Evolutionary conservation across 2,113 vertebrate species (phyloP).

Genomic region (Etheostoma cragini): DNA sequence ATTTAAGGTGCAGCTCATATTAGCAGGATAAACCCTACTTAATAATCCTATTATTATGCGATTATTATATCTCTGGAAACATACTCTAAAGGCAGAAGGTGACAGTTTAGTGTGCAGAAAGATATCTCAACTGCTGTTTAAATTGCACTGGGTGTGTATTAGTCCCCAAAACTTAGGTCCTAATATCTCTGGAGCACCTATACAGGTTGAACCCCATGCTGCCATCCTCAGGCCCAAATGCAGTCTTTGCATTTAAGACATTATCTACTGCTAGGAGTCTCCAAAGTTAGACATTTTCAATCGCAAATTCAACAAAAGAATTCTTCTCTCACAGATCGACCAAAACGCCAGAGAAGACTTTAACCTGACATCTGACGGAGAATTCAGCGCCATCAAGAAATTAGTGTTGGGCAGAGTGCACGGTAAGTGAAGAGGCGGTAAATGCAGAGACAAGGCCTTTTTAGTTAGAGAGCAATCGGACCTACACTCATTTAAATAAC

Average conservation of each 20-base stretch:
- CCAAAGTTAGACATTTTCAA: not conserved
- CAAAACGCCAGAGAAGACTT: conserved; percentile 66
- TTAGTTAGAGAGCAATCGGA: conserved; percentile 6
- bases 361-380: conserved; percentile 69
- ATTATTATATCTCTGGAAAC: conserved; percentile 10
- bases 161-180: not conserved
- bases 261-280: not conserved
- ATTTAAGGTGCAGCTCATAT: conserved; percentile 38
- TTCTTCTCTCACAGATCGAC: conserved; percentile 59
- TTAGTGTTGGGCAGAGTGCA: conserved; percentile 65
- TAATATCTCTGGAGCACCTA: not conserved
- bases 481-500: conserved; percentile 18
- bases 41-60: not conserved
- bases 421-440: conserved; percentile 44
- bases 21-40: conserved; percentile 9
- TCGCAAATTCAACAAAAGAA: not conserved
- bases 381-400: conserved; percentile 60
- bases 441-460: conserved; percentile 3
- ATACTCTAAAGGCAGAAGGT: not conserved
- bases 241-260: not conserved
- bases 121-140: conserved; percentile 11
- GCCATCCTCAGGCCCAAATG: not conserved
- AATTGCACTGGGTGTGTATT: not conserved
- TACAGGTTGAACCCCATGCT: not conserved
- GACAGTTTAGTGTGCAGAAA: not conserved